Evolutionary conservation across 2,888 invertebrate species (phyloP).

Genomic region (Plebejus anna): DNA sequence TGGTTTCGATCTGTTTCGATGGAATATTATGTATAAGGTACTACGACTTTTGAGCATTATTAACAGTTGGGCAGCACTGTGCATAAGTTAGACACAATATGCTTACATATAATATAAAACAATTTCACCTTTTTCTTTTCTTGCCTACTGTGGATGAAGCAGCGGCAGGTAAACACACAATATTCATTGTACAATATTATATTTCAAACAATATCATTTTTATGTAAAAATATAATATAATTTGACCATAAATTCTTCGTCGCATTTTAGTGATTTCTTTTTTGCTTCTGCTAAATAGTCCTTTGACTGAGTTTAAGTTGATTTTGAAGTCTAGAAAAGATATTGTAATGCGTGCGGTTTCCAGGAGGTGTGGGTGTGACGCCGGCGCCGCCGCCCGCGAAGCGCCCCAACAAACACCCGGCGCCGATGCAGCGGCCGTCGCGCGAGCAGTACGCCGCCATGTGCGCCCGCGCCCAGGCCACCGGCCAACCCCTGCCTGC

Average conservation of each 20-base stretch:
- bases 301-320: not conserved
- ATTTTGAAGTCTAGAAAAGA: not conserved
- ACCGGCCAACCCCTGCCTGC: conserved; percentile 85
- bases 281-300: not conserved
- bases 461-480: conserved; percentile 83
- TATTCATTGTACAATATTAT: not conserved
- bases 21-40: too few relatives aligned
- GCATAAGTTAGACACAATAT: not conserved
- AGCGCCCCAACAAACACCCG: conserved; percentile 89
- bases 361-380: conserved; percentile 50
- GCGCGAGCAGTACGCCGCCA: conserved; percentile 85
- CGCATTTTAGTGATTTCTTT: too few relatives aligned
- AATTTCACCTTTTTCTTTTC: conserved; percentile 4
- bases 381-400: conserved; percentile 83
- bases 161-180: conserved; percentile 23
- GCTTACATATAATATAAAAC: not conserved
- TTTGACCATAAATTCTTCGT: too few relatives aligned
- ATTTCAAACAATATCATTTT: not conserved
- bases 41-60: too few relatives aligned
- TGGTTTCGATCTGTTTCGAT: too few relatives aligned
- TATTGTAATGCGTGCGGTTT: conserved; percentile 31
- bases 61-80: not conserved
- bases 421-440: conserved; percentile 85
- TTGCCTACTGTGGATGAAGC: conserved; percentile 28
- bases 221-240: too few relatives aligned